Evolutionary conservation across 2,797 vertebrate genomes (phyloP).

Genomic region (Gouania willdenowi): DNA sequence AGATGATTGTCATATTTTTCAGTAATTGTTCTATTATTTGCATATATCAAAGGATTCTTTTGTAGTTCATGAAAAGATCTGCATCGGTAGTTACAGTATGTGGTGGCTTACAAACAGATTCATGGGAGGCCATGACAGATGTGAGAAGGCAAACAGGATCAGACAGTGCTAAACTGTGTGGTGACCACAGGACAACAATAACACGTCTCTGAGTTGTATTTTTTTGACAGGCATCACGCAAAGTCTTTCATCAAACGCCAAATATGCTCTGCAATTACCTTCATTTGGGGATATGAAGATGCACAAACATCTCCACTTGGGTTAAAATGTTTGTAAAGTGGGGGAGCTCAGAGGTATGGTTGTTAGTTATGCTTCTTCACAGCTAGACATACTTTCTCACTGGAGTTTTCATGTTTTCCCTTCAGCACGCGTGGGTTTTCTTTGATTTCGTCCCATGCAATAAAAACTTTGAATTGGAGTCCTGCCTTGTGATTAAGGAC

Average conservation of each 20-base stretch:
- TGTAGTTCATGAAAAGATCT: slow-evolving; percentile 33
- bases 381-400: too few relatives aligned
- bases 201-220: slow-evolving; percentile 27
- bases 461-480: too few relatives aligned
- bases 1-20: slow-evolving; percentile 42
- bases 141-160: slow-evolving; percentile 45
- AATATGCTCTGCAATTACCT: slow-evolving; percentile 43
- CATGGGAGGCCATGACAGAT: slow-evolving; percentile 52
- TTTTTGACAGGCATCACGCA: slow-evolving; percentile 34
- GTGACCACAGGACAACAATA: slow-evolving; percentile 40
- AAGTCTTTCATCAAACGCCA: slow-evolving; percentile 40
- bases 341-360: too few relatives aligned
- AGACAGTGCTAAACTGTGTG: slow-evolving; percentile 13
- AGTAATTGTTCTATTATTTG: slow-evolving; percentile 28
- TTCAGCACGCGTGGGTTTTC: too few relatives aligned
- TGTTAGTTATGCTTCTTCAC: too few relatives aligned
- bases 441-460: too few relatives aligned
- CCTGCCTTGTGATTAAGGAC: too few relatives aligned
- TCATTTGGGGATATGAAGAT: slow-evolving; percentile 29
- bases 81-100: slow-evolving; percentile 19
- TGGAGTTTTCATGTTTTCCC: too few relatives aligned
- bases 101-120: slow-evolving; percentile 27
- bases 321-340: too few relatives aligned
- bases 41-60: slow-evolving; percentile 23
- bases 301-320: slow-evolving; percentile 3